These are phyloP conservation scores for Mesembrinibis cayennensis DNA, from an alignment of 2,113 vertebrate genomes.

Conservation along the genomic window DNA sequence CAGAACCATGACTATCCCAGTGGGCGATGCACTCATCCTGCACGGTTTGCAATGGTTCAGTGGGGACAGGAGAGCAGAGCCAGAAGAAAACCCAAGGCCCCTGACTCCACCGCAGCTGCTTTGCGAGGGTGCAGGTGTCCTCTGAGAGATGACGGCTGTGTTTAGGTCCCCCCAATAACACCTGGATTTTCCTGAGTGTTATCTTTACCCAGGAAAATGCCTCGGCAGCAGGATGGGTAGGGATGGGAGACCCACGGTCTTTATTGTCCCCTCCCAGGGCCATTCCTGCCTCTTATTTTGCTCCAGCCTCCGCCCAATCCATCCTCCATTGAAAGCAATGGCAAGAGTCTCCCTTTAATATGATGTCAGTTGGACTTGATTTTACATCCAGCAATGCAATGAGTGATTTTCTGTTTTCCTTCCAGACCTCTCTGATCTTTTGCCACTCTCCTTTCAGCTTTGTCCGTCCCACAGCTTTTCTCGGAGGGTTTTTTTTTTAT, in stretches of 20 bases:
- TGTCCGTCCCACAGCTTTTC: neutral
- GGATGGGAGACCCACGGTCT: neutral
- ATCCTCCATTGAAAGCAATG: neutral
- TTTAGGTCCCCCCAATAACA: neutral
- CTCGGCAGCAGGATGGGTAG: neutral
- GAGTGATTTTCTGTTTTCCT: neutral
- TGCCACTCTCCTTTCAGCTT: neutral
- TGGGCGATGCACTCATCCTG: neutral
- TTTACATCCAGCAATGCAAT: neutral
- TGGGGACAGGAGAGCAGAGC: neutral
- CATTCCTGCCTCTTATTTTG: neutral
- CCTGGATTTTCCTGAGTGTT: too few species aligned
- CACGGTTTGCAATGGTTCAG: rapidly evolving
- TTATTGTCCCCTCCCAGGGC: neutral
- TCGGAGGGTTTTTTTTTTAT: neutral
- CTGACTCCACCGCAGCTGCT: neutral
- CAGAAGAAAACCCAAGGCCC: neutral
- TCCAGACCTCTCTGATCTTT: neutral
- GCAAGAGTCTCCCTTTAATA: neutral
- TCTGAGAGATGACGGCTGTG: neutral
- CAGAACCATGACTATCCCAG: neutral
- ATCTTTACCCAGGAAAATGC: neutral
- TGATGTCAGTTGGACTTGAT: neutral
- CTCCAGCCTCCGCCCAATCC: neutral
- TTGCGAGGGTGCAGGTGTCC: rapidly evolving